Conservation (phyloP, 2,113 vertebrate genomes). For the Pelusios castaneus region DNA sequence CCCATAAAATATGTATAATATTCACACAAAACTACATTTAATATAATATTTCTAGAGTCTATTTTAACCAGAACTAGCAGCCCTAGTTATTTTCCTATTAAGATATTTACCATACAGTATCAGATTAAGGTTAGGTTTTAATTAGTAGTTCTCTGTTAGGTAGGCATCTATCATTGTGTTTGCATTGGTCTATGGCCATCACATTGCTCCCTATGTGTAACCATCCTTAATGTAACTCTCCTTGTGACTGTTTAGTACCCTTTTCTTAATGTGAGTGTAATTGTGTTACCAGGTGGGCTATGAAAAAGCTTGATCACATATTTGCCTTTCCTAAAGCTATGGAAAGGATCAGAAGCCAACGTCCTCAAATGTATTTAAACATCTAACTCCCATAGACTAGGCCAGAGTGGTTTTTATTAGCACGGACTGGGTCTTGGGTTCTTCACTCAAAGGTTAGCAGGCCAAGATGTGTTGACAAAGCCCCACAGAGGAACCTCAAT, state of each 20-base stretch:
- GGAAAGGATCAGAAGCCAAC: neutral
- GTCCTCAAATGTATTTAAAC: neutral
- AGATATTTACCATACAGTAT: neutral
- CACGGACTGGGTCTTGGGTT: neutral
- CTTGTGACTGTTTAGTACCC: neutral
- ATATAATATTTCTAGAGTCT: neutral
- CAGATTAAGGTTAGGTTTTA: neutral
- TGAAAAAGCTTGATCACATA: neutral
- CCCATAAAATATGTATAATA: neutral
- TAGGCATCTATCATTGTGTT: neutral
- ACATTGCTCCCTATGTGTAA: neutral
- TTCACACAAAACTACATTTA: neutral
- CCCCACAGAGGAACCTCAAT: neutral
- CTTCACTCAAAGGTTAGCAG: neutral
- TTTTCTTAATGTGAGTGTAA: neutral
- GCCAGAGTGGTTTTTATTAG: neutral
- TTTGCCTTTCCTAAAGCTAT: neutral
- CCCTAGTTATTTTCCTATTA: neutral
- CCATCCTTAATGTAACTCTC: neutral
- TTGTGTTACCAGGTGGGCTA: neutral
- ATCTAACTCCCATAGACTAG: neutral
- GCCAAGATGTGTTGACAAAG: neutral
- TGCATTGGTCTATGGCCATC: neutral
- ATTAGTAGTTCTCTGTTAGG: neutral
- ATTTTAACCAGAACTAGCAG: neutral